These are phyloP conservation scores for Characodon lateralis DNA, from an alignment of 2,797 vertebrate genomes.

Conservation along the genomic window DNA sequence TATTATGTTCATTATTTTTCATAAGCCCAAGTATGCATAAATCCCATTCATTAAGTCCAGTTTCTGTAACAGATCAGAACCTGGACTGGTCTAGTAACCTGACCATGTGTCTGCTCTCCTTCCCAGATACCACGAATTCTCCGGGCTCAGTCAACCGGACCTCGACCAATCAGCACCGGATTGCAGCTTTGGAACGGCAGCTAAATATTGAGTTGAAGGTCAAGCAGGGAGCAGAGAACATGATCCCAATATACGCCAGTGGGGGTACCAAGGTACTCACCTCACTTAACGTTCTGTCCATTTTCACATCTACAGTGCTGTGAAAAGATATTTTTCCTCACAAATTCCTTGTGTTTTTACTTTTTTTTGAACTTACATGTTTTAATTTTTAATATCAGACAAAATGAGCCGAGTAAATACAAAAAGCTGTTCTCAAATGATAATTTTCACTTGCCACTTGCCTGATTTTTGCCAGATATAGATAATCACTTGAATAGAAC, in stretches of 20 bases:
- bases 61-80: background rate
- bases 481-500: too few relatives aligned
- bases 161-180: constrained; percentile 80
- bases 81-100: background rate
- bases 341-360: background rate
- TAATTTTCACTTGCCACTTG: background rate
- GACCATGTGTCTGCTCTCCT: background rate
- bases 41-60: background rate
- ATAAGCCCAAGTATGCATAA: background rate
- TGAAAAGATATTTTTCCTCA: background rate
- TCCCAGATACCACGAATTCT: constrained; percentile 76
- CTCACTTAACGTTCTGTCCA: background rate
- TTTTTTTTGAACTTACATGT: background rate
- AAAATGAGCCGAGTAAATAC: background rate
- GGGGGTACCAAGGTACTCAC: constrained; percentile 83
- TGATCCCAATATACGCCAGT: constrained; percentile 92
- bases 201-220: constrained; percentile 93
- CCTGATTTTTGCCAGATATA: too few relatives aligned
- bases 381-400: background rate
- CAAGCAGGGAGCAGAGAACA: constrained; percentile 93
- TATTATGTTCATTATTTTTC: too few relatives aligned
- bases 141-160: constrained; percentile 66
- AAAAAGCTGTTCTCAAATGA: background rate
- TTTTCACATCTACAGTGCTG: background rate
- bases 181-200: constrained; percentile 89